Percentiles rank a stretch among this genome's conserved stretches.
Evolutionary conservation across 2,113 vertebrate species (phyloP).

Genomic region (Podilymbus podiceps): DNA sequence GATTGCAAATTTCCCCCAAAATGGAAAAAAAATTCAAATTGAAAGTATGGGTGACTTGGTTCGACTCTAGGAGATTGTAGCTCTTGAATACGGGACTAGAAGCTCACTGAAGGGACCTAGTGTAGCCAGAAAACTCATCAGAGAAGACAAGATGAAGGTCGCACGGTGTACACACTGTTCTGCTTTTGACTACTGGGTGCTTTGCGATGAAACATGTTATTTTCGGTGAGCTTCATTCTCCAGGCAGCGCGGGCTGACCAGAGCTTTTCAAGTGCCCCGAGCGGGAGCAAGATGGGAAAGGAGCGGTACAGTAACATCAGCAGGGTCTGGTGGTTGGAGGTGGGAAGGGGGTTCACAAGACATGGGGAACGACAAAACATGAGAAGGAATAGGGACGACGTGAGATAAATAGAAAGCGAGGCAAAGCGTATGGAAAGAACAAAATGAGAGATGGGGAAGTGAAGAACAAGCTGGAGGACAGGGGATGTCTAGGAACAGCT

Average conservation of each 20-base stretch:
- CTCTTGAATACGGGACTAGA: neutral
- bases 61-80: neutral
- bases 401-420: neutral
- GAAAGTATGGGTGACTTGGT: neutral
- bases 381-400: neutral
- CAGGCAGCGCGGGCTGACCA: neutral
- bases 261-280: neutral
- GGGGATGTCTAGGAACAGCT: neutral
- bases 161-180: accelerated
- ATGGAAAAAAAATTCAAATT: neutral
- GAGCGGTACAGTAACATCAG: neutral
- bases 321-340: neutral
- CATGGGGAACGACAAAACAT: neutral
- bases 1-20: neutral
- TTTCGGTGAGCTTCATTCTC: neutral
- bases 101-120: neutral
- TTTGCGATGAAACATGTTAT: neutral
- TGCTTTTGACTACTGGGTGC: neutral
- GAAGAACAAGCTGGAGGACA: neutral
- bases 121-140: neutral
- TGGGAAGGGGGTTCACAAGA: neutral
- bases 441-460: neutral
- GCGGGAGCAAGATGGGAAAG: neutral
- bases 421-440: neutral
- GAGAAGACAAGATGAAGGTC: neutral